Base-by-base conservation (phyloP, 2,888 invertebrate genomes). In the Metalampra italica region DNA sequence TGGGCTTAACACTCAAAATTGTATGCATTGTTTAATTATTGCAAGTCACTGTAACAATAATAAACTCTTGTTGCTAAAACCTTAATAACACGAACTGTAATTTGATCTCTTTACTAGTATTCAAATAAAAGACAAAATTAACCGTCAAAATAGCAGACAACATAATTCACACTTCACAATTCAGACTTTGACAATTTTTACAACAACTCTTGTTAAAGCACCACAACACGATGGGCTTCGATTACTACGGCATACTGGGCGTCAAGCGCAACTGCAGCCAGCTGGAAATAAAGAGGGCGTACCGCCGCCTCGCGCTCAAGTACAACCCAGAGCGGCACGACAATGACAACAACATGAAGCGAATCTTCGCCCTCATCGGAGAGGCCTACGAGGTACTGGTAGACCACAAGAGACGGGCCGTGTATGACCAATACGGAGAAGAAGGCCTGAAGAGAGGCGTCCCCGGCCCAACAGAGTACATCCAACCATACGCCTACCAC, bases 391-490 rank as follows among this genome's bases (percentile, higher is more conserved):
- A 96, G 64, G 93, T 96, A 8, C 84, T 96, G 29, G 91, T 92
- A 0, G 89, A 94, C 75, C 91, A 93, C 39, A 81, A 92, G 53
- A 83, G 82, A 52, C 90, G 95, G 49, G 94, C 96, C 11, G 92
- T 97, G 12, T 98, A 94, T 82, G 97, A 97, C 79, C 95, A 96
- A 66, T 97, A 94, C 78, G 97, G 97, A 0, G 97, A 97, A 78
- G 94, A 94, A 65, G 97, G 96, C 0, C 85, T 97, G 41, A 96
- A 96, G 74, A 91, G 91, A 64, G 96, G 97, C 0, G 92, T 96
- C 0, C 93, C 94, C 4, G 91, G 93, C 2, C 93, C 93, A 0
- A 64, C 62, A 0, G 91, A 91, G 7, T 94, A 91, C 73, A 92
- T 94, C 58, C 91, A 92, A 48, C 93, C 95, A 0, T 96, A 94